Base-by-base conservation (phyloP, 2,797 vertebrate genomes). In the Phalanger gymnotis region DNA sequence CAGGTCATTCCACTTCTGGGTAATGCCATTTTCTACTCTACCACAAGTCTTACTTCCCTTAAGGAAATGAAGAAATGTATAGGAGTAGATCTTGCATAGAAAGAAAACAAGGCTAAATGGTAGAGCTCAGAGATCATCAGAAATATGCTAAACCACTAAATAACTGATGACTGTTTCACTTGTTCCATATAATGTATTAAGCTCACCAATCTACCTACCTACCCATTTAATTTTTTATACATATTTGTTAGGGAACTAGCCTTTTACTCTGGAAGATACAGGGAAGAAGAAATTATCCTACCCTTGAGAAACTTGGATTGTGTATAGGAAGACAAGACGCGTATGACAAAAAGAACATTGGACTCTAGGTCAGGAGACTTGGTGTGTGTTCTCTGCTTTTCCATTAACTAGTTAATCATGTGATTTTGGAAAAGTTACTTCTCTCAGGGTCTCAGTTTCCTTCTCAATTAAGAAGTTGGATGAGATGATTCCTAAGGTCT, bases 11-110 rank as follows among this genome's bases (percentile, higher is more conserved):
- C 9, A 12, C 10, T 90, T 22, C 91, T 92, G 51, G 47, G 16
- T 54, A 14, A 51, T 40, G 5, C 92, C 34, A 58, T 11, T 0
- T 0, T 55, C 93, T 1, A 0, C 25, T 2, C 61, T 19, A 28
- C 34, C 31, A 30, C 58, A 2, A 0, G 90, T 2, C 61, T 73
- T 73, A 22, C 19, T 40, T 22, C n/a, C 66, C 40, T 40, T 73
- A 73, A 73, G n/a, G 61, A 73, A 73, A 73, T 40, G n/a, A 22
- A n/a, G 66, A 3, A 73, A 73, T 73, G 6, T 73, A 7, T 3
- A 22, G 16, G 16, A 73, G 61, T 5, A 73, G 16, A 40, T 25
- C 19, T 73, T 73, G 19, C n/a, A 40, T 73, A 73, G 16, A 73
- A 16, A 73, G 5, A 73, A 73, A 73, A 9, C 16, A 73, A 0